Conservation (phyloP, 2,113 vertebrate genomes). For the Pteronura brasiliensis region DNA sequence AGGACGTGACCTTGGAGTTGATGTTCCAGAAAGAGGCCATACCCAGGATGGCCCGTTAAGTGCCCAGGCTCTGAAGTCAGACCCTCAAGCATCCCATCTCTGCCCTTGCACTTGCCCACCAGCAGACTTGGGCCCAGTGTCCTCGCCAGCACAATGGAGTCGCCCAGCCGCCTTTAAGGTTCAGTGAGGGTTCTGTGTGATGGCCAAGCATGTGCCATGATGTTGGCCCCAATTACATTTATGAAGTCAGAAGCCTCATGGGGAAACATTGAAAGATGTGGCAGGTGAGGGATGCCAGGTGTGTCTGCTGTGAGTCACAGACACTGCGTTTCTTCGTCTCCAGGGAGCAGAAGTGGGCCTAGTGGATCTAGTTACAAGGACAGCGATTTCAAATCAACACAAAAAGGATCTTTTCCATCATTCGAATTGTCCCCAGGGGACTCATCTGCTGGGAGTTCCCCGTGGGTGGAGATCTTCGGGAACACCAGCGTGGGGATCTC, state of each 20-base stretch:
- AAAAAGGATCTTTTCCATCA: too few relatives aligned
- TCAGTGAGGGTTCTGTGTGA: fast-evolving
- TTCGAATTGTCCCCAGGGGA: neutral
- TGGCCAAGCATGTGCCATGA: too few relatives aligned
- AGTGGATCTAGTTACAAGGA: neutral
- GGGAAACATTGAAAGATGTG: neutral
- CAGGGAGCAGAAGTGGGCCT: neutral
- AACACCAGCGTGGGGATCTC: fast-evolving
- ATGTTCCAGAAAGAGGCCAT: neutral
- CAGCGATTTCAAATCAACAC: neutral
- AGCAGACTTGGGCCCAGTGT: fast-evolving
- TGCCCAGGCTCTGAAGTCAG: neutral
- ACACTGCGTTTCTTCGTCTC: neutral
- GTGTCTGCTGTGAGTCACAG: neutral
- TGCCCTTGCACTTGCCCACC: neutral
- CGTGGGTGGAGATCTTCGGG: fast-evolving
- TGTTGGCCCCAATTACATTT: fast-evolving
- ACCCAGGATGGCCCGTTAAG: fast-evolving
- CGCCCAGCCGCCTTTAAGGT: neutral
- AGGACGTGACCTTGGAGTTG: neutral
- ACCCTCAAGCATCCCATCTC: fast-evolving
- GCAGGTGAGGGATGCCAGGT: fast-evolving
- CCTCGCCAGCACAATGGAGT: fast-evolving
- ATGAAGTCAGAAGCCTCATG: neutral
- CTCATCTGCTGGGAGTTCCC: neutral